phyloP scores from a whole-genome alignment of 2,888 invertebrate species.

The Trichopoda pennipes region DNA sequence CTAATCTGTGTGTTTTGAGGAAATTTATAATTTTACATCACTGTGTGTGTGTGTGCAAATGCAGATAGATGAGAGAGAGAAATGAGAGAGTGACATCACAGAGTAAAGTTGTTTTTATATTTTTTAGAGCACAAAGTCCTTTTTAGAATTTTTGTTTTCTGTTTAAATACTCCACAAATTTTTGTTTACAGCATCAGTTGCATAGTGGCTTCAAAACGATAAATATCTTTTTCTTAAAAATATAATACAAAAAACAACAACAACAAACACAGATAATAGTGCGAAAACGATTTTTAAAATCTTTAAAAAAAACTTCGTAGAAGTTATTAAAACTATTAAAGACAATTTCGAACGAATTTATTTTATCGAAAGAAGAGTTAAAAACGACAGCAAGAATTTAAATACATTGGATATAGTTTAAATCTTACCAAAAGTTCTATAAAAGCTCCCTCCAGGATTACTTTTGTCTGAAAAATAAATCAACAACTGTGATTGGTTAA shows the following conservation, averaged over 20 bases:
- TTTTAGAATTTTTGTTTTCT: constrained; percentile 11
- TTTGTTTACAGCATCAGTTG: constrained; percentile 66
- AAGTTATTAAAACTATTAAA: constrained; percentile 18
- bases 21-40: constrained; percentile 24
- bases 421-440: constrained; percentile 19
- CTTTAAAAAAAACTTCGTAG: constrained; percentile 38
- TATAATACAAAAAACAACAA: constrained; percentile 43
- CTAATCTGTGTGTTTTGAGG: constrained; percentile 56
- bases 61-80: not conserved
- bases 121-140: constrained; percentile 16
- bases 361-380: not conserved
- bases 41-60: not conserved
- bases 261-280: not conserved
- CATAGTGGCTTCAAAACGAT: constrained; percentile 41
- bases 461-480: constrained; percentile 1
- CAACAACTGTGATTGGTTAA: constrained; percentile 54
- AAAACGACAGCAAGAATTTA: not conserved
- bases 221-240: constrained; percentile 28
- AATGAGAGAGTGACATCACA: not conserved
- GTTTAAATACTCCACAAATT: constrained; percentile 55
- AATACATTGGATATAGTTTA: constrained; percentile 22
- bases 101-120: not conserved
- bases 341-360: constrained; percentile 11
- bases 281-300: constrained; percentile 43
- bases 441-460: constrained; percentile 29